Evolutionary conservation across 2,888 invertebrate genomes (phyloP).

Genomic region (Troglohyphantes excavatus): DNA sequence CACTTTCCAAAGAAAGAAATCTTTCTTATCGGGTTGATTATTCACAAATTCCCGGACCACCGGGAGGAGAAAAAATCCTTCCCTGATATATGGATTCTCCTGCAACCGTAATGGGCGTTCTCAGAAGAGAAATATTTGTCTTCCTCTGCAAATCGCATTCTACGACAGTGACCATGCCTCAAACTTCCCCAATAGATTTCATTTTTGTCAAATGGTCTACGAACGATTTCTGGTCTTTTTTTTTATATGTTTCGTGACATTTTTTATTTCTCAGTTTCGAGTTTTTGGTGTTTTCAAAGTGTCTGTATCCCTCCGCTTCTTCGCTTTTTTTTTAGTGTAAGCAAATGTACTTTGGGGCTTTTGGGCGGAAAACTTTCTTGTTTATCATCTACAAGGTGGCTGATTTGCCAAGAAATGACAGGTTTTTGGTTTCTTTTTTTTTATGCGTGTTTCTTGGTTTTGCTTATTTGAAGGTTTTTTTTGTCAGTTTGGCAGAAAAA

Average conservation of each 20-base stretch:
- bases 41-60: conserved; percentile 10
- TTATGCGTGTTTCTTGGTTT: too few species aligned
- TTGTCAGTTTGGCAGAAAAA: too few species aligned
- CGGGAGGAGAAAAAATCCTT: background rate
- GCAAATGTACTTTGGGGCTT: background rate
- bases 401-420: too few species aligned
- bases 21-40: background rate
- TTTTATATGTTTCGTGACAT: background rate
- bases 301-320: background rate
- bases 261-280: background rate
- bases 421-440: too few species aligned
- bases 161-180: conserved; percentile 14
- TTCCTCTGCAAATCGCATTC: conserved; percentile 66
- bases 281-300: conserved; percentile 3
- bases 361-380: background rate
- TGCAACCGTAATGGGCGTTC: conserved; percentile 43
- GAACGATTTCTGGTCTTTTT: conserved; percentile 63
- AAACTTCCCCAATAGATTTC: conserved; percentile 18
- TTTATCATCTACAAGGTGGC: too few species aligned
- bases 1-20: background rate
- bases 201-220: conserved; percentile 73
- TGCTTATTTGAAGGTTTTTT: too few species aligned
- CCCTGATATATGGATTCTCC: conserved; percentile 60
- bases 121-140: conserved; percentile 70
- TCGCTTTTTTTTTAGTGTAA: background rate